Evolutionary conservation across 2,113 vertebrate species (phyloP).

Genomic region (Eclectus roratus): DNA sequence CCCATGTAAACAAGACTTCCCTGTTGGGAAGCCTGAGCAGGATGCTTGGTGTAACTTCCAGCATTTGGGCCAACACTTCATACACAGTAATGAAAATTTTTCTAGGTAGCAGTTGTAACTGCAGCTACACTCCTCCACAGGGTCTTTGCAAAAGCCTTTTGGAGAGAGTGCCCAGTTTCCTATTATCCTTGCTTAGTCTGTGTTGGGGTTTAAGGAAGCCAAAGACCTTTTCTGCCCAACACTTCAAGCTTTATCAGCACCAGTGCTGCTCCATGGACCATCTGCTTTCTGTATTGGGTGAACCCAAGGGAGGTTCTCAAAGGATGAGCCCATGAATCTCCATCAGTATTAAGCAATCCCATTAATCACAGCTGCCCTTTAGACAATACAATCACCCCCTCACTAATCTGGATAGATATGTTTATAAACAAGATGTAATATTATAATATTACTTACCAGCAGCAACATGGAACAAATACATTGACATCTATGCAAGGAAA

Average conservation of each 20-base stretch:
- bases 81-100: rapidly evolving
- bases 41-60: not conserved
- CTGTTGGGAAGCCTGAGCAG: not conserved
- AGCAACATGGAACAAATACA: not conserved
- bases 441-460: not conserved
- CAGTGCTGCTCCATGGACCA: not conserved
- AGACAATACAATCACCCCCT: not conserved
- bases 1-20: not conserved
- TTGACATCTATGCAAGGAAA: not conserved
- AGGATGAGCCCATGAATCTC: not conserved
- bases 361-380: not conserved
- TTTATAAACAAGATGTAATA: not conserved
- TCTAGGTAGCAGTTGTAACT: not conserved
- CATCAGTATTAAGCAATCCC: not conserved
- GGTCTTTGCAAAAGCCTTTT: not conserved
- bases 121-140: not conserved
- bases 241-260: not conserved
- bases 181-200: not conserved
- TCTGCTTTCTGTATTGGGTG: not conserved
- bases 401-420: not conserved
- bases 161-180: not conserved
- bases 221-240: not conserved
- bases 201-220: not conserved
- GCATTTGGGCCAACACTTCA: not conserved
- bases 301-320: not conserved